Evolutionary conservation across 53 echinoderm and acorn worm genomes (phyloP), one percentile per base, ranked within the genome.

Genomic region (Glandiceps talaboti): DNA sequence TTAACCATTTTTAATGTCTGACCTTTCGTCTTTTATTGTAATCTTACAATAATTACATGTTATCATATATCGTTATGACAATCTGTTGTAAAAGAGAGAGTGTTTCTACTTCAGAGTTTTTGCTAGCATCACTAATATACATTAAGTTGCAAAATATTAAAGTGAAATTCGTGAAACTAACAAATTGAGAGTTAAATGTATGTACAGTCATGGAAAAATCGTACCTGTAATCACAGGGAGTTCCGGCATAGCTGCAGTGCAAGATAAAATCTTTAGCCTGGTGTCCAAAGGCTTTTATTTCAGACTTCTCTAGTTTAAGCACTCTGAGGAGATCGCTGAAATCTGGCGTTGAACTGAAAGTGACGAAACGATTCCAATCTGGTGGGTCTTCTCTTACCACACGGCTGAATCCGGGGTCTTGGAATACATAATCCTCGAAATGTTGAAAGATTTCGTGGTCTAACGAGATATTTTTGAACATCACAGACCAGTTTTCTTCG

Each of bases 171-270:
- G n/a, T n/a, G n/a, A n/a, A n/a, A n/a, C n/a, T n/a, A n/a, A n/a
- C n/a, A n/a, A n/a, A n/a, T n/a, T n/a, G n/a, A n/a, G n/a, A n/a
- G n/a, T n/a, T n/a, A n/a, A n/a, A n/a, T n/a, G n/a, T n/a, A n/a
- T n/a, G n/a, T n/a, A n/a, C n/a, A n/a, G n/a, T n/a, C n/a, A n/a
- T n/a, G n/a, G n/a, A n/a, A n/a, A n/a, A n/a, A n/a, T n/a, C n/a
- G 83, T 77, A 94, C 94, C 73, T 91, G 85, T 80, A 86, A 75
- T 79, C 85, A 75, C 94, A 94, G 29, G 30, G 31, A 25, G 80
- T 88, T 79, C 88, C 86, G 30, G 89, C 89, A 77, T 85, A 94
- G 27, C 87, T 87, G 77, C 94, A 94, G 79, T 94, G 94, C 0
- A 89, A 75, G 31, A 94, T 91, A 78, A 89, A 89, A 26, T 89